phyloP scores from a whole-genome alignment of 2,797 vertebrate genomes.

The Nyctibius grandis region DNA sequence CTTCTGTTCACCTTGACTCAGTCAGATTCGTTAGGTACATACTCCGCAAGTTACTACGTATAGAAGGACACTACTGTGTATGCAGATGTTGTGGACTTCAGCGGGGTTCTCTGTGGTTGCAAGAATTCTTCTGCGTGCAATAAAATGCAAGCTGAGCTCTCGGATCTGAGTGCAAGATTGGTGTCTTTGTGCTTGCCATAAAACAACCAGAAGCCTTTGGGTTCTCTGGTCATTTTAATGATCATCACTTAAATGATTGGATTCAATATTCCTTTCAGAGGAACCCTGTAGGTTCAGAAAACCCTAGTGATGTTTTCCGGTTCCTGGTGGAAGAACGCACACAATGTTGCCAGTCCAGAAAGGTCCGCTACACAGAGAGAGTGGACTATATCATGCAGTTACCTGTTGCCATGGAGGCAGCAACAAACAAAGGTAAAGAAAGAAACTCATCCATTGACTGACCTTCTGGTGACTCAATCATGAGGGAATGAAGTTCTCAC shows the following conservation, averaged over 20 bases:
- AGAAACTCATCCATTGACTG: not conserved
- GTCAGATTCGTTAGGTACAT: not conserved
- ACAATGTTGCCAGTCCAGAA: constrained; percentile 93
- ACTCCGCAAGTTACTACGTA: not conserved
- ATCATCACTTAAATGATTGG: rapidly evolving
- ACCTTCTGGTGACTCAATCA: not conserved
- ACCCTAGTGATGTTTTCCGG: constrained; percentile 93
- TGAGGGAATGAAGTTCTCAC: not conserved
- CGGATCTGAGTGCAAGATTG: not conserved
- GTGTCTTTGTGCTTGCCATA: not conserved
- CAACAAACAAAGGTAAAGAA: constrained; percentile 90
- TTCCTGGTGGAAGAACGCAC: constrained; percentile 95
- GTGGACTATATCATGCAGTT: constrained; percentile 97
- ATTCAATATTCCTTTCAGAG: constrained; percentile 75
- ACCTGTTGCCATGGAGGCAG: constrained; percentile 89
- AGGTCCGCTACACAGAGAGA: constrained; percentile 90
- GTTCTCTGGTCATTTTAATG: not conserved
- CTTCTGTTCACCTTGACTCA: not conserved
- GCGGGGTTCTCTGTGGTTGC: not conserved
- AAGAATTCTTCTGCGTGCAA: not conserved
- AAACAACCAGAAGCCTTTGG: not conserved
- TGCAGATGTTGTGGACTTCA: not conserved
- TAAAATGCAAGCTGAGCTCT: not conserved
- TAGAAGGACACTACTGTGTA: not conserved
- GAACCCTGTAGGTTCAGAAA: constrained; percentile 89